Conservation (phyloP, 1,140 invertebrate genomes). For the Trachymyrmex cornetzi region DNA sequence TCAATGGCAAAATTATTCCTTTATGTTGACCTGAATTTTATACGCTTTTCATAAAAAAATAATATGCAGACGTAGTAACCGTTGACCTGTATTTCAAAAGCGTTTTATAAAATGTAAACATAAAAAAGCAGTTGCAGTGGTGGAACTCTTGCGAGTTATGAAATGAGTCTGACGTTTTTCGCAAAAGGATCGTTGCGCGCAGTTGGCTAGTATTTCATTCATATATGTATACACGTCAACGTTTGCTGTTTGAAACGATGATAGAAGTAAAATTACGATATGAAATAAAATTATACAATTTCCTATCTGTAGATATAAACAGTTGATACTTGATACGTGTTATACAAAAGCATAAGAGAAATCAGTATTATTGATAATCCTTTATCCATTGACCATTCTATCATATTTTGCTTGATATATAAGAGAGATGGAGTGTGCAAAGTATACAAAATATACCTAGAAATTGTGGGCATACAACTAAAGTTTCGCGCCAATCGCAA, state of each 20-base stretch:
- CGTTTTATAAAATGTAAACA: conserved; percentile 54
- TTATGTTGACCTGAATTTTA: conserved; percentile 41
- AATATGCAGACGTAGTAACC: background rate
- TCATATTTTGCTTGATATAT: background rate
- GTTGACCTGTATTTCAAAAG: conserved; percentile 37
- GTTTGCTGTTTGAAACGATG: background rate
- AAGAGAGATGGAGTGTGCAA: background rate
- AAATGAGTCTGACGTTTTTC: conserved; percentile 46
- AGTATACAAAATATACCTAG: background rate
- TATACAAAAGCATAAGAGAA: background rate
- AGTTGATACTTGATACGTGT: background rate
- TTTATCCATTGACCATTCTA: no score
- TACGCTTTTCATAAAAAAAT: conserved; percentile 11
- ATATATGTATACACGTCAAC: conserved; percentile 2
- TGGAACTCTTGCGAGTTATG: conserved; percentile 43
- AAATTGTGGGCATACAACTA: background rate
- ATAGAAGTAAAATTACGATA: background rate
- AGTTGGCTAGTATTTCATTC: conserved; percentile 44
- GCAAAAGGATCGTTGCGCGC: conserved; percentile 27
- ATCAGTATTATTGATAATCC: background rate
- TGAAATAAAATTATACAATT: conserved; percentile 37
- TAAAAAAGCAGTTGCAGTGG: conserved; percentile 10
- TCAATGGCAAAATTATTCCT: conserved; percentile 46
- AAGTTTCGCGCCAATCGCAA: background rate
- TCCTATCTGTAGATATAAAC: background rate